Evolutionary conservation across 1,140 invertebrate genomes (phyloP), one percentile per base, ranked within the genome.

Genomic region (Procambarus virginalis): DNA sequence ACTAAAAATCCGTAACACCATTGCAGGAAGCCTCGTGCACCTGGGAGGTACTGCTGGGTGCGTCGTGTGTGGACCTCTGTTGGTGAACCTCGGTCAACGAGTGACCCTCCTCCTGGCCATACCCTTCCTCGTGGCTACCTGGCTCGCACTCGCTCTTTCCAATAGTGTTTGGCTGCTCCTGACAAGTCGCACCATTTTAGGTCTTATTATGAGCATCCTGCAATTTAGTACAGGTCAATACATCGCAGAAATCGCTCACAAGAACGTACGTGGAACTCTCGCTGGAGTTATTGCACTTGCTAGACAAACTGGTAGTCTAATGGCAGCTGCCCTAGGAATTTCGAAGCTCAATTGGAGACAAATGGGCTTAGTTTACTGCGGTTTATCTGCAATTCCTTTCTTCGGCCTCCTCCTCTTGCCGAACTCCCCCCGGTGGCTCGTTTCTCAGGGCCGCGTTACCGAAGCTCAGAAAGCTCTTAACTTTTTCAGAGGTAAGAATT

Each of bases 351-450:
- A 48, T n/a, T 84, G 83, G 83, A 70, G 83, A 12, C 48, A 84
- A 12, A 68, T 84, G 48, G 76, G 75, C 5, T 51, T 86, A 12
- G 55, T 86, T 9, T 86, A 51, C 14, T 77, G 51, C 17, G 76
- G 46, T 8, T 3, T 86, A 22, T 49, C 73, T 46, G 51, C 76
- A 10, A 10, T 86, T 64, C 76, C 84, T 6, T 51, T 86, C 48
- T 20, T 78, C 14, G 55, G 49, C 3, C 12, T 86, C 8, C n/a
- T 78, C 34, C 60, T 60, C 14, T 34, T 86, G 76, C 84, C 84
- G 17, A 79, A 86, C 64, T 77, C 84, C 20, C 84, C 84, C 17
- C 84, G 84, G 48, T 86, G 84, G 84, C 76, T 86, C 14, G 58
- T 86, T 9, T 78, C 84, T 64, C 84, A 78, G 60, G 34, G 55